Evolutionary conservation across 2,113 vertebrate genomes (phyloP).

Genomic region (Thamnaconus septentrionalis): DNA sequence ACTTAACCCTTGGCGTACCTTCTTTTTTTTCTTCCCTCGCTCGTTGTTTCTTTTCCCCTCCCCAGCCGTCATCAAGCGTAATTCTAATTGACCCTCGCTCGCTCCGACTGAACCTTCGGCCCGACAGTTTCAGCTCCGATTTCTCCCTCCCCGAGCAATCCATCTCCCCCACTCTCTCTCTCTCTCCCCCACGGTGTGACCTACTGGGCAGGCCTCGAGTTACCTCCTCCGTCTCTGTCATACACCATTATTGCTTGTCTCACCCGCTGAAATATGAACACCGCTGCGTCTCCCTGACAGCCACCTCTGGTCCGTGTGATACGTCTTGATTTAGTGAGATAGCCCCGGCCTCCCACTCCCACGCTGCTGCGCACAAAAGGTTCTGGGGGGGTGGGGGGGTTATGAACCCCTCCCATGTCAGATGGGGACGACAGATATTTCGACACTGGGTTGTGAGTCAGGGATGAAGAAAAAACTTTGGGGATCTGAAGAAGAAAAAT

Average conservation of each 20-base stretch:
- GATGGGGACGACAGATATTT: constrained; percentile 49
- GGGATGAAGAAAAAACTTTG: constrained; percentile 30
- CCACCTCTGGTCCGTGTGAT: constrained; percentile 25
- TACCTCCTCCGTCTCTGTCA: constrained; percentile 71
- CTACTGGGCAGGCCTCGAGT: constrained; percentile 62
- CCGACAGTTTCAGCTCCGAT: constrained; percentile 55
- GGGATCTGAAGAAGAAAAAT: constrained; percentile 14
- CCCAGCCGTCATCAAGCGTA: constrained; percentile 60
- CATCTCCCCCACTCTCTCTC: constrained; percentile 28
- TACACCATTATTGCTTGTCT: constrained; percentile 64
- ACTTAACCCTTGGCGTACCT: constrained; percentile 9
- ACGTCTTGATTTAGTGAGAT: constrained; percentile 58
- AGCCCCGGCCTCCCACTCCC: constrained; percentile 24
- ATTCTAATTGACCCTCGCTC: constrained; percentile 68
- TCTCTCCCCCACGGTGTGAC: constrained; percentile 60
- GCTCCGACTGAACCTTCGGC: constrained; percentile 48
- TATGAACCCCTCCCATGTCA: too few species aligned
- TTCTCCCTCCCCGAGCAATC: constrained; percentile 61
- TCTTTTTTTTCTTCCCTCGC: background rate
- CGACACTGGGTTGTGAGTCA: constrained; percentile 55
- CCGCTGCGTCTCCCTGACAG: constrained; percentile 49
- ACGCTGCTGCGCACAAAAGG: background rate
- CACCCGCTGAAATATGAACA: constrained; percentile 68
- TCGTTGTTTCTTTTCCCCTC: constrained; percentile 25
- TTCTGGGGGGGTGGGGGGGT: too few species aligned